Evolutionary conservation across 2,113 vertebrate species (phyloP), one percentile per base, ranked within the genome.

Genomic region (Rhinichthys klamathensis): DNA sequence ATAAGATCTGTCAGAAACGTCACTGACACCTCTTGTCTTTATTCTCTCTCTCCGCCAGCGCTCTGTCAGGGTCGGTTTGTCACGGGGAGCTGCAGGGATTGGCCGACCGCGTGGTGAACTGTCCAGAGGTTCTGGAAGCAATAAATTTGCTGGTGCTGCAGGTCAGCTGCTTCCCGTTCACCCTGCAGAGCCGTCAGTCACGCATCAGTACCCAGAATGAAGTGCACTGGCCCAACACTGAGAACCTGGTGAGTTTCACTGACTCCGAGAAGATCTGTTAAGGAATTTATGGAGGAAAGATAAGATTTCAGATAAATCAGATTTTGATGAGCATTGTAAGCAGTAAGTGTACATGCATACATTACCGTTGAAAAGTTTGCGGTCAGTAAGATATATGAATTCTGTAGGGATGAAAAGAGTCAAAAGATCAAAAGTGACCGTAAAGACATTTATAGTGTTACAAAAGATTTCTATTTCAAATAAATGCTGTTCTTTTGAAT

Each of bases 141-240:
- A 94, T 97, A 91, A 99, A 99, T 93, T 96, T 99, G 89, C 94
- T 99, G 93, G 96, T 99, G 69, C 96, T 99, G 88, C 98, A 99
- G 94, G 97, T 99, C 92, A 98, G 97, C 95, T 98, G 97, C 93
- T 98, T 97, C 89, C 98, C 98, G 1, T 96, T 96, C 90, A 97
- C 97, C 5, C 94, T 99, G 86, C 98, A 99, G 95, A 98, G 97
- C 0, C 95, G 93, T 82, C 97, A 99, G 90, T 99, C 98, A 67
- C 96, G 97, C 89, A 96, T 99, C 94, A 97, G 94, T 92, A 88
- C 95, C 87, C 93, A 92, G 91, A 99, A 99, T 72, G 98, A 99
- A 87, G 97, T 99, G 11, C 97, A 99, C 77, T 99, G 98, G 98
- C 96, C 96, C 79, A 93, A 94, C 75, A 93, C 89, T 72, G 93